These are phyloP conservation scores for Physella acuta DNA, from an alignment of 1,140 invertebrate species.

Conservation along the genomic window DNA sequence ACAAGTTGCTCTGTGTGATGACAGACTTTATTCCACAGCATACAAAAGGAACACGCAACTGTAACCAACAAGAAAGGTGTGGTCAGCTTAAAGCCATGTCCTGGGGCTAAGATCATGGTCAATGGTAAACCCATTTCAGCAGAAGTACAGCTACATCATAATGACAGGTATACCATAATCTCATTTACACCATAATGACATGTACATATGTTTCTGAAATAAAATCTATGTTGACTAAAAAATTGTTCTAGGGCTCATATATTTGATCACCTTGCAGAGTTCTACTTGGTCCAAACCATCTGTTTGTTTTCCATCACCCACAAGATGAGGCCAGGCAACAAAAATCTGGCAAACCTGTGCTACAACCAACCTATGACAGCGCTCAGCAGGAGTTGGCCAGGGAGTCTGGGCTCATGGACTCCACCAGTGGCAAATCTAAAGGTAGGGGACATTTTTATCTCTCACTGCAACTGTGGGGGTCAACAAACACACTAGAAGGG, in stretches of 20 bases:
- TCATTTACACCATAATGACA: too few relatives aligned
- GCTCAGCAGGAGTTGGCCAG: conserved; percentile 69
- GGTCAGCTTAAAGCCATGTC: conserved; percentile 62
- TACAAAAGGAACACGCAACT: conserved; percentile 65
- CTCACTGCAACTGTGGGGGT: too few relatives aligned
- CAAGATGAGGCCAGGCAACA: conserved; percentile 59
- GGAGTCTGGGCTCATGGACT: conserved; percentile 62
- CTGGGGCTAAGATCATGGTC: conserved; percentile 63
- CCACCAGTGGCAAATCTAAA: conserved; percentile 36
- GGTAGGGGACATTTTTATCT: too few relatives aligned
- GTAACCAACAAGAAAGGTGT: conserved; percentile 58
- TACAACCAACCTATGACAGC: conserved; percentile 50
- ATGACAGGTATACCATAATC: conserved; percentile 67
- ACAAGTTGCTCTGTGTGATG: neutral
- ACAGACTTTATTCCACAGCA: conserved; percentile 61
- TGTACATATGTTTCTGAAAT: too few relatives aligned
- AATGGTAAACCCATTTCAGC: conserved; percentile 63
- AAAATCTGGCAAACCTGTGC: conserved; percentile 51
- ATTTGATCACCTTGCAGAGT: conserved; percentile 62
- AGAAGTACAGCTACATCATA: conserved; percentile 64
- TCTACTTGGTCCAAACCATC: conserved; percentile 67
- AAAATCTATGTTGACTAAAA: too few relatives aligned
- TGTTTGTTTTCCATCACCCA: conserved; percentile 67
- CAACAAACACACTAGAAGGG: too few relatives aligned
- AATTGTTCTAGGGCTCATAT: too few relatives aligned